Evolutionary conservation across 2,888 invertebrate genomes (phyloP).

Genomic region (Subacronicta megacephala): DNA sequence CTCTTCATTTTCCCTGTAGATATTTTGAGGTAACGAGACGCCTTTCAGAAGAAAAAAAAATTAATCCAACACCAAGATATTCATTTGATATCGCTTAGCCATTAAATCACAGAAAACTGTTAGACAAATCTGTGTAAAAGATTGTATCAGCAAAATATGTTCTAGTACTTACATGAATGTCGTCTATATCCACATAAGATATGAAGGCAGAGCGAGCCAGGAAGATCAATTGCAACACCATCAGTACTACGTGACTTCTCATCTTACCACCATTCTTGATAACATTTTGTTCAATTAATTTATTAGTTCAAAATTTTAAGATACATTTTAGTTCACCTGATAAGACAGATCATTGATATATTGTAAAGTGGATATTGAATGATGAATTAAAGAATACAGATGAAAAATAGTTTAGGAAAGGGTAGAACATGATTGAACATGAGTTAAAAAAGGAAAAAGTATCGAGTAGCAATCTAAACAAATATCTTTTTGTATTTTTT

Average conservation of each 20-base stretch:
- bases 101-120: no score
- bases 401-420: not conserved
- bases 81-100: no score
- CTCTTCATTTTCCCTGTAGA: no score
- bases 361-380: not conserved
- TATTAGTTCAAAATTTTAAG: not conserved
- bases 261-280: conserved; percentile 38
- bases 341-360: not conserved
- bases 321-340: conserved; percentile 11
- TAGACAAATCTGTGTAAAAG: no score
- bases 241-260: conserved; percentile 33
- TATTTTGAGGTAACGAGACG: no score
- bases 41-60: no score
- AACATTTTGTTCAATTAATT: conserved; percentile 13
- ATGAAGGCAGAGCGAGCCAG: conserved; percentile 24
- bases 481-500: no score
- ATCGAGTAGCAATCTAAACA: no score
- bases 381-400: no score
- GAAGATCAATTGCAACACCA: conserved; percentile 33
- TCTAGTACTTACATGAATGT: conserved; percentile 38
- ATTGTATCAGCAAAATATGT: not conserved
- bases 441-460: no score
- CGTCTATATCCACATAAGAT: conserved; percentile 30
- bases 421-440: not conserved
- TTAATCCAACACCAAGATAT: no score